Evolutionary conservation across 2,888 invertebrate species (phyloP), one percentile per base, ranked within the genome.

Genomic region (Zygaena filipendulae): DNA sequence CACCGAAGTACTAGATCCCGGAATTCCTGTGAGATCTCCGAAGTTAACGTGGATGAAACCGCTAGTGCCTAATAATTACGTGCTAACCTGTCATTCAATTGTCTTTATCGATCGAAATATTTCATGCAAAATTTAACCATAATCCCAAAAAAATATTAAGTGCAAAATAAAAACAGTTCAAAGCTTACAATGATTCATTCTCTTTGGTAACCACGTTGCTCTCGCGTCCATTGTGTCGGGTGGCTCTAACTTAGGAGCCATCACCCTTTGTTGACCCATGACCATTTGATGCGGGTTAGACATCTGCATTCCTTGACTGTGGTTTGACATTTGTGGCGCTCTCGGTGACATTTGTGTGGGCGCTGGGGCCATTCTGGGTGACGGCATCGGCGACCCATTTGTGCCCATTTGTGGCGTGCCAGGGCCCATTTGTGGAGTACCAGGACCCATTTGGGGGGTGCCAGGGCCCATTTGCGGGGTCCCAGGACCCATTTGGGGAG

Each of bases 101-200:
- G n/a, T n/a, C n/a, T n/a, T n/a, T n/a, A n/a, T n/a, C n/a, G n/a
- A n/a, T n/a, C n/a, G n/a, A n/a, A n/a, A n/a, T n/a, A n/a, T n/a
- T n/a, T n/a, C n/a, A n/a, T n/a, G n/a, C n/a, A n/a, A n/a, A n/a
- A n/a, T n/a, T n/a, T n/a, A n/a, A n/a, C n/a, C n/a, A n/a, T n/a
- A n/a, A n/a, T n/a, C n/a, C n/a, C n/a, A n/a, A 20, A 24, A 27
- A 35, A 7, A 36, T 32, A 36, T 26, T 23, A 33, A 30, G 45
- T 52, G 48, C 49, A 47, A 53, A 50, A 48, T 45, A 51, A 56
- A 54, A 52, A 35, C 55, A 53, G 32, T n/a, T n/a, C n/a, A 57
- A 79, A 79, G 82, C 85, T 85, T 85, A 85, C 85, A 79, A 82
- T 84, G 83, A 53, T 83, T 83, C 77, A 85, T 83, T 75, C 83